Evolutionary conservation across 1,140 invertebrate species (phyloP).

Genomic region (Belonocnema kinseyi): DNA sequence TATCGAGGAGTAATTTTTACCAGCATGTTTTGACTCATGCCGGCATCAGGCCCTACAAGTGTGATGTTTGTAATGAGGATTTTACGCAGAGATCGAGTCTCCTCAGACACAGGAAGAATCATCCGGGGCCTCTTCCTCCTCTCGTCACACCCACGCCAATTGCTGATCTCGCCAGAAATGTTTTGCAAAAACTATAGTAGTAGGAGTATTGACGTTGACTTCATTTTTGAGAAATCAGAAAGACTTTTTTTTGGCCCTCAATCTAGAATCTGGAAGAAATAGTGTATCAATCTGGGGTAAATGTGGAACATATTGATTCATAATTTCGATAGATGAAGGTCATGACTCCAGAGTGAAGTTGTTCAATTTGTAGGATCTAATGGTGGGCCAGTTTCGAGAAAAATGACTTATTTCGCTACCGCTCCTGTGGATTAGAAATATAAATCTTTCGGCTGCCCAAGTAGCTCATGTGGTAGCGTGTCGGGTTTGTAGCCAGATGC

Average conservation of each 20-base stretch:
- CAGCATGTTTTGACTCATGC: slow-evolving; percentile 79
- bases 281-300: too few relatives aligned
- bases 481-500: too few relatives aligned
- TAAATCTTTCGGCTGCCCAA: too few relatives aligned
- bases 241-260: neutral
- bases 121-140: slow-evolving; percentile 41
- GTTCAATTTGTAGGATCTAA: too few relatives aligned
- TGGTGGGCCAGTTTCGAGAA: too few relatives aligned
- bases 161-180: slow-evolving; percentile 50
- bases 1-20: slow-evolving; percentile 55
- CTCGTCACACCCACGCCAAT: slow-evolving; percentile 34
- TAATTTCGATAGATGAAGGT: too few relatives aligned
- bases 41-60: slow-evolving; percentile 79
- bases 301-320: too few relatives aligned
- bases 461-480: too few relatives aligned
- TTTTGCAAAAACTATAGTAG: slow-evolving; percentile 40
- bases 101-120: slow-evolving; percentile 51
- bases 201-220: neutral
- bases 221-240: neutral
- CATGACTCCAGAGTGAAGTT: too few relatives aligned
- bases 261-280: too few relatives aligned
- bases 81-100: slow-evolving; percentile 58
- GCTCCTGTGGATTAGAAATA: too few relatives aligned
- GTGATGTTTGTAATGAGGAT: slow-evolving; percentile 61
- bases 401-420: too few relatives aligned